phyloP scores from a whole-genome alignment of 1,140 invertebrate genomes.

The Drosophila trapezifrons region DNA sequence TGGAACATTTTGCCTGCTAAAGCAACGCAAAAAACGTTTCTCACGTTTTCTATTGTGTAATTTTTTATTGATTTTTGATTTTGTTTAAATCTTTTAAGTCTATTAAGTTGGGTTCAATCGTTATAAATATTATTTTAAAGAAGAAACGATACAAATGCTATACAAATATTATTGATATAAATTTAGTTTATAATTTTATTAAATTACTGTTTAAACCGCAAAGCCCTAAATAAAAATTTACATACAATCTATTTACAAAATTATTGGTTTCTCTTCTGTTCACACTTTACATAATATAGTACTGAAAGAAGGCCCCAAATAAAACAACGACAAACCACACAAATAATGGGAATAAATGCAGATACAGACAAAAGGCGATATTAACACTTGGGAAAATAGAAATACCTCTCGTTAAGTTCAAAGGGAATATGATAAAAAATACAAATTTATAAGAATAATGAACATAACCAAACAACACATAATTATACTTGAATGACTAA shows the following conservation, averaged over 20 bases:
- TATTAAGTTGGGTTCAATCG: constrained; percentile 78
- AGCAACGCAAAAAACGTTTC: constrained; percentile 33
- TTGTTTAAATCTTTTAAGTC: constrained; percentile 60
- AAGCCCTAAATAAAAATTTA: constrained; percentile 72
- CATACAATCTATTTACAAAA: constrained; percentile 68
- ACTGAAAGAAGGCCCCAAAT: constrained; percentile 16
- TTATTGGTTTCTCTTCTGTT: constrained; percentile 19
- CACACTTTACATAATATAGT: constrained; percentile 12
- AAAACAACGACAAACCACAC: constrained; percentile 56
- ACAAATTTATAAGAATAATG: constrained; percentile 55
- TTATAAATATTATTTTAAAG: constrained; percentile 70
- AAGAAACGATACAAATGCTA: constrained; percentile 61
- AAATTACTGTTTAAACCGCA: constrained; percentile 76
- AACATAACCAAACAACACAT: constrained; percentile 33
- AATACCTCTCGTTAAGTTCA: constrained; percentile 85
- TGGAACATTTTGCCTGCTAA: constrained; percentile 25
- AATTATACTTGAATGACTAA: constrained; percentile 11
- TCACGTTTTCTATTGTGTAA: constrained; percentile 68
- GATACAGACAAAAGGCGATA: constrained; percentile 58
- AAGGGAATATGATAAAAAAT: constrained; percentile 71
- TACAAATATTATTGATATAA: constrained; percentile 72
- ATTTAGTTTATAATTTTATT: constrained; percentile 78
- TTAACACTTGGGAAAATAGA: constrained; percentile 84
- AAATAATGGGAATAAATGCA: constrained; percentile 40
- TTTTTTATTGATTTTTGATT: constrained; percentile 73